Base-by-base conservation (phyloP, 2,113 vertebrate species). In the Heterocephalus glaber region DNA sequence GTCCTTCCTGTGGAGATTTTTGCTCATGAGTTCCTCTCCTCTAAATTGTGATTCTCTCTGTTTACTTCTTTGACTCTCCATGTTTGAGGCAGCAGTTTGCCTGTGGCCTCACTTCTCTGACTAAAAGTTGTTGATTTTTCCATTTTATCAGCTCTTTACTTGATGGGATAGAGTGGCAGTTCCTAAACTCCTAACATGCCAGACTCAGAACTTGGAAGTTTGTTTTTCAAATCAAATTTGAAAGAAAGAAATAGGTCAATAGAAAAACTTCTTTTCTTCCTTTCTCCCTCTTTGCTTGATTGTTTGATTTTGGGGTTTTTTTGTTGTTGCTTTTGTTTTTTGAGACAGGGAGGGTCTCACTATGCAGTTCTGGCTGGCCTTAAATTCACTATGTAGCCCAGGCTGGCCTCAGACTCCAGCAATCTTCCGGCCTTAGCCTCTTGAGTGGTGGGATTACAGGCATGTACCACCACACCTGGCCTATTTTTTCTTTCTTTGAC, bases 141-240 rank as follows among this genome's bases (percentile, higher is more conserved):
- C 54, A 72, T 41, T 74, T 44, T 74, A 28, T 74, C 70, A 74
- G 54, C 30, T 10, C 79, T 77, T 63, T 56, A 61, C 80, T 95
- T 93, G 38, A 70, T 77, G 70, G 68, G 61, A 49, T 58, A 41
- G 30, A 91, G 41, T 82, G 76, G 41, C 1, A 26, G 84, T 38
- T 70, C 30, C 30, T 70, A 47, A 92, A 47, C 4, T 94, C 70
- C 2, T 44, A 74, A 30, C 11, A 28, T 41, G 26, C 33, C 22
- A 8, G 7, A 47, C 54, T 58, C 44, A 44, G 52, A 72, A 72
- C 76, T 24, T 26, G 38, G 56, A 90, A 41, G 14, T 79, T 91
- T 91, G n/a, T 49, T 93, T 92, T 92, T 92, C 47, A 94, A 86
- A n/a, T 86, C 28, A 92, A 33, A 77, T 56, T 81, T 85, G 10